Evolutionary conservation across 2,113 vertebrate genomes (phyloP).

Genomic region (Eupsittula cactorum): DNA sequence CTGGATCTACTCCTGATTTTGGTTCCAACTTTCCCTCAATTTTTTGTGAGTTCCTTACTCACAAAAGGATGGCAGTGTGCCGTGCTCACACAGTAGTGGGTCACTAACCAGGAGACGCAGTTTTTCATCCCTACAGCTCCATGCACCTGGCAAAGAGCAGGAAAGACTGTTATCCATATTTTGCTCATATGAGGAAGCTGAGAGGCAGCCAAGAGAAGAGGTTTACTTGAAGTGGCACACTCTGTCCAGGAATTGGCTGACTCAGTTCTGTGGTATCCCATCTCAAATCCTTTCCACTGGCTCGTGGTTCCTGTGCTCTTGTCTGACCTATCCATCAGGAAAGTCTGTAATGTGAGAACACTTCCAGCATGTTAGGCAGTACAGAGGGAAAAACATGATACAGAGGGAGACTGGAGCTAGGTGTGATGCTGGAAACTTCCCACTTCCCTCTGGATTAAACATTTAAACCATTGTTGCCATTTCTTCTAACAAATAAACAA

Average conservation of each 20-base stretch:
- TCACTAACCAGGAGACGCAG: background rate
- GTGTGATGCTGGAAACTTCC: background rate
- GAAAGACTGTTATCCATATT: background rate
- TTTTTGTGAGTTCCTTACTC: background rate
- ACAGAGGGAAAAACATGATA: background rate
- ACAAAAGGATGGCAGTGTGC: rapidly evolving
- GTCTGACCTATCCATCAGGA: background rate
- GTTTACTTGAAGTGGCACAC: constrained; percentile 24
- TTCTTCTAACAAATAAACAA: constrained; percentile 27
- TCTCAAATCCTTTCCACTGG: constrained; percentile 16
- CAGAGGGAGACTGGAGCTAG: background rate
- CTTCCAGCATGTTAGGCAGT: background rate
- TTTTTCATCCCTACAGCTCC: background rate
- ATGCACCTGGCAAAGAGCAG: background rate
- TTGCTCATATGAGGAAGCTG: constrained; percentile 32
- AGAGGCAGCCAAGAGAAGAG: constrained; percentile 21
- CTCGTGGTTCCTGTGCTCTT: background rate
- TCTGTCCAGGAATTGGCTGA: constrained; percentile 30
- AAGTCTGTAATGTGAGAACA: background rate
- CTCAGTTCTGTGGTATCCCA: constrained; percentile 53
- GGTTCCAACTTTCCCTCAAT: background rate
- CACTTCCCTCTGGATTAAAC: background rate
- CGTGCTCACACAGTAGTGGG: background rate
- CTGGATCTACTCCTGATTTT: background rate
- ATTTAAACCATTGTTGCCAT: background rate